These are phyloP conservation scores for Spodoptera picta DNA, from an alignment of 2,888 invertebrate genomes.

Conservation along the genomic window DNA sequence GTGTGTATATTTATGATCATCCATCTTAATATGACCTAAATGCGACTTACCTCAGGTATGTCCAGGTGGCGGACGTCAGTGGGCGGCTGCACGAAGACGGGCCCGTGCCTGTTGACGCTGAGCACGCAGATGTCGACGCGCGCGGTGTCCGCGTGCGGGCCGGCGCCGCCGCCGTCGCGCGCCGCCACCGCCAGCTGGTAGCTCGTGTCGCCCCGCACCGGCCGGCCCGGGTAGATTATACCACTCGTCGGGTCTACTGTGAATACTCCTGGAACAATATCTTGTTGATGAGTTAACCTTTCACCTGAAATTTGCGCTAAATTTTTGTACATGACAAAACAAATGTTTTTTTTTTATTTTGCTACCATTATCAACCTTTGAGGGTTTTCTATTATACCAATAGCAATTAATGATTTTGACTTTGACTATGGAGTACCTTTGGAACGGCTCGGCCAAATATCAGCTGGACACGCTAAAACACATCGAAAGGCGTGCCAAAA, in stretches of 20 bases:
- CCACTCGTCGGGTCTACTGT: constrained; percentile 93
- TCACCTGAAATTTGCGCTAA: too few relatives aligned
- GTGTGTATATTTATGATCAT: too few relatives aligned
- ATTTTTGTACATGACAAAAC: too few relatives aligned
- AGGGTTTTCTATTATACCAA: too few relatives aligned
- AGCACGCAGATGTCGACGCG: constrained; percentile 93
- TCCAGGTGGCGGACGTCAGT: constrained; percentile 92
- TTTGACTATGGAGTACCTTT: too few relatives aligned
- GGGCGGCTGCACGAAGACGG: constrained; percentile 93
- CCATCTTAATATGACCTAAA: too few relatives aligned
- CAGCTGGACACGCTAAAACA: too few relatives aligned
- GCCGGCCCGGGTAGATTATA: constrained; percentile 93
- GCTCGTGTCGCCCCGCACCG: constrained; percentile 90
- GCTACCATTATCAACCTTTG: too few relatives aligned
- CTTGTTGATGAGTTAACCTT: background rate
- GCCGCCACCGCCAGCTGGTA: constrained; percentile 92
- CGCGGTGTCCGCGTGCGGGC: constrained; percentile 90
- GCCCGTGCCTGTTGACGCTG: constrained; percentile 94
- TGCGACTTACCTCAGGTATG: constrained; percentile 92
- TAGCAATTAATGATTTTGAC: too few relatives aligned
- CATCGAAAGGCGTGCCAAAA: too few relatives aligned
- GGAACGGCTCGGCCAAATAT: too few relatives aligned
- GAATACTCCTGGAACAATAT: constrained; percentile 89
- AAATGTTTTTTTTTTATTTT: too few relatives aligned
- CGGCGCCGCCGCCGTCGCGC: constrained; percentile 91